Evolutionary conservation across 1,140 invertebrate genomes (phyloP).

Genomic region (Hestina assimilis): DNA sequence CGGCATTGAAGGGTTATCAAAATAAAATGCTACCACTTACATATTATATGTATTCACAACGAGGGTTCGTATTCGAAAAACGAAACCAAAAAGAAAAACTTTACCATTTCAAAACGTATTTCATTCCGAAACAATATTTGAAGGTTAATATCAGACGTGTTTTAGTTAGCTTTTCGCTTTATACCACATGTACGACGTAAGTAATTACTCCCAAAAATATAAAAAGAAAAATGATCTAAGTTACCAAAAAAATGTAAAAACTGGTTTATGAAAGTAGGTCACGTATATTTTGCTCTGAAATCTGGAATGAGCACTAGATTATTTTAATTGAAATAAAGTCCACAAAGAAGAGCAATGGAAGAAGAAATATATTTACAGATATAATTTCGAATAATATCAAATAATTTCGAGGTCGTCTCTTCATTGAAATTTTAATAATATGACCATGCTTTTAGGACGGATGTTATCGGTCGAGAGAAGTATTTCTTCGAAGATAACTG

Average conservation of each 20-base stretch:
- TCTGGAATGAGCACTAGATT: conserved; percentile 23
- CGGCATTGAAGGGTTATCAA: conserved; percentile 17
- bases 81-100: too few relatives aligned
- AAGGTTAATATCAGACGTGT: neutral
- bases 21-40: conserved; percentile 4
- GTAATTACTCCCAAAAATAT: neutral
- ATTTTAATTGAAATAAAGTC: conserved; percentile 22
- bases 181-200: neutral
- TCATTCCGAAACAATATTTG: too few relatives aligned
- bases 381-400: neutral
- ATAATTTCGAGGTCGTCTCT: too few relatives aligned
- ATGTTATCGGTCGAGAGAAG: too few relatives aligned
- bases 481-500: too few relatives aligned
- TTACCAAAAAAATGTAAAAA: conserved; percentile 14
- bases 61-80: neutral
- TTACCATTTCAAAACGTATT: too few relatives aligned
- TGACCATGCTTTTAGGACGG: too few relatives aligned
- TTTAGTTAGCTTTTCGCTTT: neutral
- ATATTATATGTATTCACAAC: conserved; percentile 9
- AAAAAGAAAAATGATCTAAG: conserved; percentile 8
- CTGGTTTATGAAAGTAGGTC: conserved; percentile 19
- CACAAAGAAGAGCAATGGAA: conserved; percentile 10
- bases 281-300: conserved; percentile 28
- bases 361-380: neutral
- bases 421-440: too few relatives aligned